phyloP scores from a whole-genome alignment of 2,113 vertebrate species.

The Microcebus jonahi region DNA sequence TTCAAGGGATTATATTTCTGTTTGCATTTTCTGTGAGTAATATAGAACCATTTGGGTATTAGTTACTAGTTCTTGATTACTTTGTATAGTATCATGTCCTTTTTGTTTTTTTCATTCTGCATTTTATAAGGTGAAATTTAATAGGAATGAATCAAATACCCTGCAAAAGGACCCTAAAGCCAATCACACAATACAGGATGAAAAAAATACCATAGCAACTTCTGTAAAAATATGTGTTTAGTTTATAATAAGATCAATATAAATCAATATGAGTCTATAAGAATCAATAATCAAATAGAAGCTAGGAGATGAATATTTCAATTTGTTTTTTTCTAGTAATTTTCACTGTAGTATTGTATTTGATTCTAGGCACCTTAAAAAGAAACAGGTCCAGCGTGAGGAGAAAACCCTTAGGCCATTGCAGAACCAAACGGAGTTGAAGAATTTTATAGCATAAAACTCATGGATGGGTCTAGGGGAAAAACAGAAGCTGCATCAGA shows the following conservation, averaged over 20 bases:
- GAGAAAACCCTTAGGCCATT: too few species aligned
- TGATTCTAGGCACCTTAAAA: neutral
- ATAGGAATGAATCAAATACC: neutral
- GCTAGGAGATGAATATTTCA: neutral
- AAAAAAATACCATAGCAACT: neutral
- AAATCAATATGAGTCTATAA: neutral
- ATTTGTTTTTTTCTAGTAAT: neutral
- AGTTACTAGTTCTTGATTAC: neutral
- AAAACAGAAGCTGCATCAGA: neutral
- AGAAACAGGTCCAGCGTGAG: neutral
- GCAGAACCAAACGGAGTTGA: neutral
- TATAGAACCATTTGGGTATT: neutral
- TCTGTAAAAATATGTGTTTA: neutral
- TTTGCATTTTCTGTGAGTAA: neutral
- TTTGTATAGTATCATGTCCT: neutral
- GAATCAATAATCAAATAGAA: neutral
- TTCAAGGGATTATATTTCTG: neutral
- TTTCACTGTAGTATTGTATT: neutral
- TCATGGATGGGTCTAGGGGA: neutral
- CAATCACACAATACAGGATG: neutral
- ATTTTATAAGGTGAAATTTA: conserved; percentile 33
- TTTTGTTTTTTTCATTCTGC: neutral
- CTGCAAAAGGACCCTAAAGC: neutral
- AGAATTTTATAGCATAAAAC: neutral
- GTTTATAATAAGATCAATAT: neutral